Evolutionary conservation across 2,888 invertebrate genomes (phyloP).

Genomic region (Cephus runcator): DNA sequence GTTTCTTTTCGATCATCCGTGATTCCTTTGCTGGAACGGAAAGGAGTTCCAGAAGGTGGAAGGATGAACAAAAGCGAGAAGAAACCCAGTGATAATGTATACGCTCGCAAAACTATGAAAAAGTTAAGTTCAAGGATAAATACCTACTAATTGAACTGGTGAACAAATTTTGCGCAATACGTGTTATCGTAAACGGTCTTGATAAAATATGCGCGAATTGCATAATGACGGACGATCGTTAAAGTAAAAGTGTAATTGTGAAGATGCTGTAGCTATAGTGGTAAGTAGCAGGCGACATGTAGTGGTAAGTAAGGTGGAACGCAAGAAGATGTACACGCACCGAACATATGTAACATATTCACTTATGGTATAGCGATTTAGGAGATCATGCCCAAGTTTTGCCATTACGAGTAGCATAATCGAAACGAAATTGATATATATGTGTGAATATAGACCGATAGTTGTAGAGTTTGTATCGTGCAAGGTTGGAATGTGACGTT

Average conservation of each 20-base stretch:
- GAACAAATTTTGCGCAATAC: background rate
- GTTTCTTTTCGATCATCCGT: background rate
- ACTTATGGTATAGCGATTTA: conserved; percentile 26
- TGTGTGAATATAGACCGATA: conserved; percentile 52
- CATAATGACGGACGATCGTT: background rate
- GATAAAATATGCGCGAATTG: background rate
- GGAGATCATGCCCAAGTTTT: conserved; percentile 34
- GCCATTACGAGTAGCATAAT: conserved; percentile 41
- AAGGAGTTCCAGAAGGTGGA: background rate
- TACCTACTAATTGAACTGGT: background rate
- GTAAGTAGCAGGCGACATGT: background rate
- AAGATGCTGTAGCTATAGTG: background rate
- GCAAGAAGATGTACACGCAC: conserved; percentile 23
- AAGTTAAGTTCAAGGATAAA: background rate
- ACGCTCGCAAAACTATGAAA: conserved; percentile 6
- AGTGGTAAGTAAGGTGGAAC: conserved; percentile 20
- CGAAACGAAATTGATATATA: conserved; percentile 38
- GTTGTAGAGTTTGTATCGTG: conserved; percentile 45
- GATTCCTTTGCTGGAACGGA: background rate
- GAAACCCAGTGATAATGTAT: conserved; percentile 20
- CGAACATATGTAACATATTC: conserved; percentile 49
- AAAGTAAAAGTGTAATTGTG: background rate
- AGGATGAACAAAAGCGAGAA: background rate
- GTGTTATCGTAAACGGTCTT: background rate
- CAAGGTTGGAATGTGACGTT: background rate